Conservation (phyloP, 2,113 vertebrate species). For the Ginglymostoma cirratum region DNA sequence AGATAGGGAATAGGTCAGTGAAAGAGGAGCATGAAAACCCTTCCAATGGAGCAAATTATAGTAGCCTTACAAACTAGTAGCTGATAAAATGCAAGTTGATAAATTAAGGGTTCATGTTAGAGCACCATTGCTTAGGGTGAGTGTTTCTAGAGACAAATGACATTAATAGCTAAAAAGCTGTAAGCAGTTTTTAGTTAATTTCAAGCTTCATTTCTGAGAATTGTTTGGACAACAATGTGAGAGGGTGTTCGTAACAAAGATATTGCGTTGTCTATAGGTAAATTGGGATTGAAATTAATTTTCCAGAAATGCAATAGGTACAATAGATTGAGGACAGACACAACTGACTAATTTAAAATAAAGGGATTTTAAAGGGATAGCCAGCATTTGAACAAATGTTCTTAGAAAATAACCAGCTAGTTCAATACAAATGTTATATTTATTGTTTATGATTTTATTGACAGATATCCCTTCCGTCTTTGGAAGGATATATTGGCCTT, state of each 20-base stretch:
- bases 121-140: background rate
- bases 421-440: no score
- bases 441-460: no score
- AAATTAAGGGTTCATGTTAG: background rate
- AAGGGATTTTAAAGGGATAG: background rate
- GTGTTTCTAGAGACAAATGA: background rate
- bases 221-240: background rate
- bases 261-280: background rate
- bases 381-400: background rate
- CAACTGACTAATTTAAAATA: background rate
- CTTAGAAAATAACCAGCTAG: no score
- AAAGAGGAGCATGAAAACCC: background rate
- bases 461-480: no score
- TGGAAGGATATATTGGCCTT: no score
- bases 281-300: background rate
- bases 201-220: background rate
- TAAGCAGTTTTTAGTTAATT: background rate
- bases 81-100: background rate
- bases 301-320: background rate
- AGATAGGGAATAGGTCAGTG: background rate
- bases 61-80: background rate
- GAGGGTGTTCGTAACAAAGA: background rate
- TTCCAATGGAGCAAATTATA: background rate
- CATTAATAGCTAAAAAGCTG: background rate
- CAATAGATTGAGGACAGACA: background rate